phyloP scores from a whole-genome alignment of 2,113 vertebrate species.

The Labeo rohita region DNA sequence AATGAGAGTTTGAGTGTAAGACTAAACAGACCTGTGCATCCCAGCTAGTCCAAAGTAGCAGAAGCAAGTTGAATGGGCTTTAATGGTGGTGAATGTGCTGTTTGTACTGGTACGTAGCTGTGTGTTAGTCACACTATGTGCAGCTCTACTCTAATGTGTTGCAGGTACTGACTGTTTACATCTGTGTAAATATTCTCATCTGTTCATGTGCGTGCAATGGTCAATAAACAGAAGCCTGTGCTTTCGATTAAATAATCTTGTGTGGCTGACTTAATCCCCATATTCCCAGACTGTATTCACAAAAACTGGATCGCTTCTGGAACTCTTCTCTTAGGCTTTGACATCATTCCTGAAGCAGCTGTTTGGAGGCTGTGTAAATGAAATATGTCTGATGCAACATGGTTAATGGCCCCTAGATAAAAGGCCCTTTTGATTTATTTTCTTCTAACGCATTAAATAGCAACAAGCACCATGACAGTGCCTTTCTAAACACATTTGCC shows the following conservation, averaged over 20 bases:
- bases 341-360: constrained; percentile 11
- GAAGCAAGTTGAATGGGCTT: constrained; percentile 63
- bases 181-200: constrained; percentile 74
- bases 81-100: constrained; percentile 45
- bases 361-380: constrained; percentile 16
- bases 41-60: constrained; percentile 63
- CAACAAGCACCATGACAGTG: constrained; percentile 10
- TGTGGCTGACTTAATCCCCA: background rate
- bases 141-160: constrained; percentile 62
- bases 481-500: background rate
- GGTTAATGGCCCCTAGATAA: background rate
- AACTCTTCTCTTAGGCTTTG: constrained; percentile 4
- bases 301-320: background rate
- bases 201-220: constrained; percentile 71
- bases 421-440: constrained; percentile 1
- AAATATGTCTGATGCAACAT: background rate
- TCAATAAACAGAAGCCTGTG: constrained; percentile 77
- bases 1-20: background rate
- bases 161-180: constrained; percentile 77
- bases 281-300: background rate
- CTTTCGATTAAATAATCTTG: constrained; percentile 68
- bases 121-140: constrained; percentile 51
- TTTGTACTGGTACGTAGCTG: constrained; percentile 66
- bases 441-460: background rate
- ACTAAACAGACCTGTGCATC: constrained; percentile 25